Percentiles rank a stretch among this genome's conserved stretches.
phyloP scores from a whole-genome alignment of 2,888 invertebrate species.

The Cryptus armator region DNA sequence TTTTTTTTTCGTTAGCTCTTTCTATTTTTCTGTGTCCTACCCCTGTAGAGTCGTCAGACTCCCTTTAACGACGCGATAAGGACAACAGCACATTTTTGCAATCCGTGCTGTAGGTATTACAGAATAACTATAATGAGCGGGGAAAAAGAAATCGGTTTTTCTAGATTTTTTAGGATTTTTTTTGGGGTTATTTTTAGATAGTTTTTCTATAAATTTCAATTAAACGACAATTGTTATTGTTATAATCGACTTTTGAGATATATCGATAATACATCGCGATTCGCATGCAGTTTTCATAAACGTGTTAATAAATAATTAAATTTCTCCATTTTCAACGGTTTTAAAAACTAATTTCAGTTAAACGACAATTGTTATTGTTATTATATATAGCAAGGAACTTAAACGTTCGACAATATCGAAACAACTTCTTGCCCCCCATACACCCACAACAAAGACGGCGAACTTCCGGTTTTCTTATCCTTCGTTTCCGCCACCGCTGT shows the following conservation, averaged over 20 bases:
- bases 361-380: not conserved
- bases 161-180: not conserved
- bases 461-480: slow-evolving; percentile 51
- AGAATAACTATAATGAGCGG: not conserved
- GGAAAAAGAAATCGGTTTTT: not conserved
- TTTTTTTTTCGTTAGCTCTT: slow-evolving; percentile 9
- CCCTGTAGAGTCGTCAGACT: slow-evolving; percentile 4
- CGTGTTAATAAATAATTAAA: not conserved
- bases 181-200: not conserved
- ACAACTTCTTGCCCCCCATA: not conserved
- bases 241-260: not conserved
- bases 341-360: not conserved
- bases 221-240: not conserved
- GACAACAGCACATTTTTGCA: slow-evolving; percentile 19
- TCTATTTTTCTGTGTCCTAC: slow-evolving; percentile 37
- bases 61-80: not conserved
- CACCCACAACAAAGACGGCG: slow-evolving; percentile 14
- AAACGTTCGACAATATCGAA: not conserved
- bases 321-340: not conserved
- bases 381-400: not conserved
- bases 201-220: not conserved
- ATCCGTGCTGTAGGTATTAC: not conserved
- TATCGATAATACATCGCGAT: not conserved
- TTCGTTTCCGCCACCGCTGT: slow-evolving; percentile 59
- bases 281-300: not conserved